Evolutionary conservation across 2,113 vertebrate species (phyloP).

Genomic region (Amazona guildingii): DNA sequence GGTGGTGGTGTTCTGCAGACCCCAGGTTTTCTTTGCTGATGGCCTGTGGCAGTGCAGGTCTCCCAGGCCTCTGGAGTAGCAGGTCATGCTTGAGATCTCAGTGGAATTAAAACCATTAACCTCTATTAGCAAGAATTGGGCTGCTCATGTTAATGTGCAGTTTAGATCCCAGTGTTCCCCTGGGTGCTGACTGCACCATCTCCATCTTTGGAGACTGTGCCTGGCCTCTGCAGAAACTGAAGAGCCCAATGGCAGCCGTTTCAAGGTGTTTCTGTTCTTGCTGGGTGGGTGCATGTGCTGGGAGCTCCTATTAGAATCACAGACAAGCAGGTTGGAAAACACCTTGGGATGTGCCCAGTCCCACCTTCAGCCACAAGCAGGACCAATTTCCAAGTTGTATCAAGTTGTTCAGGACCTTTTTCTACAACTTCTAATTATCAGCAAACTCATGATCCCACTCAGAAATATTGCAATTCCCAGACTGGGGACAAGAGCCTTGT

Average conservation of each 20-base stretch:
- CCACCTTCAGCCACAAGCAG: neutral
- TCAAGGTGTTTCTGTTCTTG: neutral
- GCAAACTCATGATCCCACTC: neutral
- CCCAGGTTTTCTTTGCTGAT: neutral
- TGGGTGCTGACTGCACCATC: neutral
- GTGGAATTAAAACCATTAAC: neutral
- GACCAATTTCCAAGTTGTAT: neutral
- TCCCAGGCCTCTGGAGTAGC: neutral
- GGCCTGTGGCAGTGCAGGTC: neutral
- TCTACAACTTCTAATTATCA: neutral
- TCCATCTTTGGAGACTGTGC: neutral
- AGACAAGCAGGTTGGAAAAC: neutral
- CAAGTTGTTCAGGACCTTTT: neutral
- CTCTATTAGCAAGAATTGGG: neutral
- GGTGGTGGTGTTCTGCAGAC: neutral
- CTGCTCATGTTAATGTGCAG: accelerated
- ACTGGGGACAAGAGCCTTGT: neutral
- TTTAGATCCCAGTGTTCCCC: neutral
- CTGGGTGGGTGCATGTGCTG: neutral
- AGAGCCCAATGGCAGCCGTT: neutral
- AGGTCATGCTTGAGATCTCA: neutral
- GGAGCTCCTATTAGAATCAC: neutral
- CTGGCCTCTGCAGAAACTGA: neutral
- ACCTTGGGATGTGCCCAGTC: neutral
- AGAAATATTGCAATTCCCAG: neutral